Evolutionary conservation across 2,113 vertebrate species (phyloP), one percentile per base, ranked within the genome.

Genomic region (Silurus asotus): DNA sequence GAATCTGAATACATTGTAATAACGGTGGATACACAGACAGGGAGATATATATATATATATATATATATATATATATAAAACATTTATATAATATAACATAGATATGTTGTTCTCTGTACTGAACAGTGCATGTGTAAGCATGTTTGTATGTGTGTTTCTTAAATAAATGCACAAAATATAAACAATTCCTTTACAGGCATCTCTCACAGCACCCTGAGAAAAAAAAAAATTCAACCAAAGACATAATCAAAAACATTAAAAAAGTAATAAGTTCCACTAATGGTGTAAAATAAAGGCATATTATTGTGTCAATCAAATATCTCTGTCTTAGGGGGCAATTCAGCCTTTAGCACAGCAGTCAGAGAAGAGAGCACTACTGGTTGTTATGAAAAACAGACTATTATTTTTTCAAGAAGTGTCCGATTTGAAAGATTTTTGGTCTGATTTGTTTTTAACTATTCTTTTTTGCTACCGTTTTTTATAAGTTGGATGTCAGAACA

Each of bases 191-290:
- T 87, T 91, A 93, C 90, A 94, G 93, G 93, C 92, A 90, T 94
- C 92, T 94, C 93, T 94, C 91, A 94, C 92, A 95, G 93, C 94
- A 95, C 94, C 95, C 95, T 95, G 95, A 96, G 95, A 94, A 94
- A 93, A 92, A 89, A 87, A 88, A 87, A 92, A 94, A 88, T 89
- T 76, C 92, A 88, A 84, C 17, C 74, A 69, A 49, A 72, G 13
- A 90, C 19, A 82, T 79, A 86, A 88, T 56, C 15, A 23, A 80
- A 61, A 61, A 5, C 76, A 87, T 58, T 91, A 91, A 92, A 92
- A 93, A 89, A 90, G 86, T 92, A 93, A 95, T 92, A 93, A 93
- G 93, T 94, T 95, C 93, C 94, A 94, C 93, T 95, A 37, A 93
- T 91, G 92, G 93, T 94, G 93, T 91, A 93, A 95, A 96, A 93